A percentile compares a stretch with the other conserved stretches of the same genome.
phyloP scores from a whole-genome alignment of 2,888 invertebrate species.

The Tigriopus californicus region DNA sequence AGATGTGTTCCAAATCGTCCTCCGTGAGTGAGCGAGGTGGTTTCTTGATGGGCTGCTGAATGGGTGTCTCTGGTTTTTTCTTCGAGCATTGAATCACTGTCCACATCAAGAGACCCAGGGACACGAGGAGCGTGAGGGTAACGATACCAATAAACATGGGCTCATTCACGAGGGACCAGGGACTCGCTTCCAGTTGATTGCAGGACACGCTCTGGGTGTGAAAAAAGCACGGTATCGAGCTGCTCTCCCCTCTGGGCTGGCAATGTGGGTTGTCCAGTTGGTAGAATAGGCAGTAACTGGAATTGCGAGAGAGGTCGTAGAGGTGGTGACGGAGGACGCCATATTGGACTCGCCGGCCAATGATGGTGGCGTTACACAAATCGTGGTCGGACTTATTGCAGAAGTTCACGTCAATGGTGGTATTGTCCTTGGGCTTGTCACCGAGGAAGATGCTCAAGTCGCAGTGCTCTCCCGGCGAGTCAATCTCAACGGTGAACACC shows the following conservation, averaged over 20 bases:
- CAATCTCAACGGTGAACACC: not conserved
- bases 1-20: slow-evolving; percentile 8
- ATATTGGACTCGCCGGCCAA: not conserved
- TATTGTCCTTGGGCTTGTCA: not conserved
- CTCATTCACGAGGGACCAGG: not conserved
- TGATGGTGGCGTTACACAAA: not conserved
- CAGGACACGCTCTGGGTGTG: not conserved
- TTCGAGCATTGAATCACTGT: slow-evolving; percentile 3
- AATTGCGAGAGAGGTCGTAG: not conserved
- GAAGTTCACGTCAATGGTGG: not conserved
- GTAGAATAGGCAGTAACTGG: not conserved
- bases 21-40: not conserved
- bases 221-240: not conserved
- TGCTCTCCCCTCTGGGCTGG: not conserved
- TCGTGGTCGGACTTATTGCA: not conserved
- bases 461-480: not conserved
- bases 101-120: not conserved
- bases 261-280: not conserved
- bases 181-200: not conserved
- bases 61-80: not conserved
- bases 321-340: not conserved
- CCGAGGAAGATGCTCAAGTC: not conserved
- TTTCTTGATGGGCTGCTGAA: not conserved
- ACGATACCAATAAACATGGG: slow-evolving; percentile 7
- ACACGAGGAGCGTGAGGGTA: not conserved